A percentile compares a stretch with the other conserved stretches of the same genome.
Conservation (phyloP, 2,797 vertebrate genomes). For the Sparus aurata region DNA sequence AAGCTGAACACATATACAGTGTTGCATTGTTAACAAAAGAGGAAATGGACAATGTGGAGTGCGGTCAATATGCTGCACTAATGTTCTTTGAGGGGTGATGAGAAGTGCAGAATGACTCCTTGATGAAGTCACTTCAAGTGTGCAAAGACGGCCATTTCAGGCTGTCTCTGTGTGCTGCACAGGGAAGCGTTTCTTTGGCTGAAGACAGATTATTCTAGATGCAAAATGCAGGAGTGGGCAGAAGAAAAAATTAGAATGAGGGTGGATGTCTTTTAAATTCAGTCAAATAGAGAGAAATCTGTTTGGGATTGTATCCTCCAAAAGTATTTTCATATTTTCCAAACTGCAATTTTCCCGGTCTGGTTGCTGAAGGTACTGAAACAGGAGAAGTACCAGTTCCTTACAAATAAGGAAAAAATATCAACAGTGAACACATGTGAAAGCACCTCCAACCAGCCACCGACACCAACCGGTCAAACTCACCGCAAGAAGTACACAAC, state of each 20-base stretch:
- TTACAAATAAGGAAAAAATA: constrained; percentile 79
- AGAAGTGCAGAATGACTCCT: constrained; percentile 35
- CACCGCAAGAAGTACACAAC: constrained; percentile 87
- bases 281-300: not conserved
- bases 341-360: constrained; percentile 12
- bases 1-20: constrained; percentile 29
- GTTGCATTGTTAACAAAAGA: constrained; percentile 37
- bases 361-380: constrained; percentile 57
- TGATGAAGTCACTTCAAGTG: constrained; percentile 44
- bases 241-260: not conserved
- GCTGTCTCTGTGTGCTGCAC: constrained; percentile 9
- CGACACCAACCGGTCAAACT: constrained; percentile 86
- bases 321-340: not conserved
- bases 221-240: constrained; percentile 19
- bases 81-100: constrained; percentile 40
- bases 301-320: not conserved
- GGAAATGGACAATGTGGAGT: constrained; percentile 48
- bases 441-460: constrained; percentile 85
- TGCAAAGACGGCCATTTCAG: constrained; percentile 38
- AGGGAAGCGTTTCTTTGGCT: constrained; percentile 41
- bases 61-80: constrained; percentile 64
- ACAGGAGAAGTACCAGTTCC: constrained; percentile 79
- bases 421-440: constrained; percentile 83
- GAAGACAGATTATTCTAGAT: constrained; percentile 26
- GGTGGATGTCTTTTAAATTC: not conserved